phyloP scores from a whole-genome alignment of 30 jellyfish, hydroid and myxozoan genomes.

The Clytia hemisphaerica region DNA sequence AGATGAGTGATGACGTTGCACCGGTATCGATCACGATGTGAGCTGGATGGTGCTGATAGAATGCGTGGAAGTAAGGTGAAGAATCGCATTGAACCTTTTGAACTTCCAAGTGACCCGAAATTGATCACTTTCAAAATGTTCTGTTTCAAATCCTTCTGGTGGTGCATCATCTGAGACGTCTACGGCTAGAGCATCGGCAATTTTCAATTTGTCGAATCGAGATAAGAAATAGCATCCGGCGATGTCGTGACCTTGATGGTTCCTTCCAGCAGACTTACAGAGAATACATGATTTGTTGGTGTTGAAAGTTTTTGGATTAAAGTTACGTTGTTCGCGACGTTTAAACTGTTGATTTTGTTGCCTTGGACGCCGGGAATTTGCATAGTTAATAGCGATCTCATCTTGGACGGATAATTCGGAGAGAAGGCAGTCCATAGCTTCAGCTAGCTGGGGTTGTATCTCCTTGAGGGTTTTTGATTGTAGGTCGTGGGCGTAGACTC shows the following conservation, averaged over 20 bases:
- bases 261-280: neutral
- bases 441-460: neutral
- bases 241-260: constrained; percentile 3
- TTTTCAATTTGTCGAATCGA: constrained; percentile 4
- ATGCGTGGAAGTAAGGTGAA: no score
- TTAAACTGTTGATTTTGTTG: neutral
- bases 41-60: no score
- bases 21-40: no score
- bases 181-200: neutral
- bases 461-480: constrained; percentile 4
- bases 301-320: neutral
- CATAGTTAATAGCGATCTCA: neutral
- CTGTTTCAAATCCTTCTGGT: neutral
- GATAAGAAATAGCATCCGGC: neutral
- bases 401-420: neutral
- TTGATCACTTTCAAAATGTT: neutral
- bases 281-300: neutral
- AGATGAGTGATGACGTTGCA: no score
- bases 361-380: neutral
- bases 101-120: neutral
- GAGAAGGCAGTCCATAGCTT: neutral
- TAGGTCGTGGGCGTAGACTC: constrained; percentile 10
- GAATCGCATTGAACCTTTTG: neutral
- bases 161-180: neutral
- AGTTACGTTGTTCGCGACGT: neutral